Evolutionary conservation across 2,888 invertebrate genomes (phyloP), one percentile per base, ranked within the genome.

Genomic region (Gastrophysa polygoni): DNA sequence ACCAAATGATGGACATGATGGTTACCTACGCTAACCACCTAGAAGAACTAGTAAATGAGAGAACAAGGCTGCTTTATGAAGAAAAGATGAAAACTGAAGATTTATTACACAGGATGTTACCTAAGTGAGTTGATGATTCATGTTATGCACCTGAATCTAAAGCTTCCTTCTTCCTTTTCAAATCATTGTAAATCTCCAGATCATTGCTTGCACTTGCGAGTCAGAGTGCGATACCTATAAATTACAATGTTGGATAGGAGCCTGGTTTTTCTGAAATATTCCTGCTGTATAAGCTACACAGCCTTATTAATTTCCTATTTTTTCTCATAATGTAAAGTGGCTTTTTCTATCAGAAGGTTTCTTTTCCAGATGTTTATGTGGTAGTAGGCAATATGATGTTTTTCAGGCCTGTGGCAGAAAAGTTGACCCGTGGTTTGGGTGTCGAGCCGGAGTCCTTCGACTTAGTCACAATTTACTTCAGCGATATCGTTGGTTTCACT

Each of bases 1-100:
- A 96, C 82, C 95, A 96, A 86, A 95, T 96, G 94, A 95, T 96
- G 91, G 91, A 93, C 74, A 95, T 96, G 93, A 95, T 96, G 95
- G 96, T 95, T 81, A 95, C 93, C 77, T 96, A 97, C 82, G 95
- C 96, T 61, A 92, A 93, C 81, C 93, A 96, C 84, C 88, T 96
- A 82, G 96, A 96, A 83, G 95, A 95, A 81, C 88, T 96, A 83
- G 96, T 96, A 78, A 91, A 88, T 76, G 95, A 96, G 83, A 87
- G 96, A 75, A 96, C 96, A 68, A 88, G 92, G 78, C 87, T 94
- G 77, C 85, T 96, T 75, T 90, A 89, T 77, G 95, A 95, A 82
- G 96, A 96, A 81, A 96, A 96, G 80, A 90, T 92, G 81, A 95
- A 96, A 84, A 95, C 95, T 16, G 92, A 96, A 84, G 93, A 95